Conservation (phyloP, 2,888 invertebrate species). For the Agriopis leucophaearia region DNA sequence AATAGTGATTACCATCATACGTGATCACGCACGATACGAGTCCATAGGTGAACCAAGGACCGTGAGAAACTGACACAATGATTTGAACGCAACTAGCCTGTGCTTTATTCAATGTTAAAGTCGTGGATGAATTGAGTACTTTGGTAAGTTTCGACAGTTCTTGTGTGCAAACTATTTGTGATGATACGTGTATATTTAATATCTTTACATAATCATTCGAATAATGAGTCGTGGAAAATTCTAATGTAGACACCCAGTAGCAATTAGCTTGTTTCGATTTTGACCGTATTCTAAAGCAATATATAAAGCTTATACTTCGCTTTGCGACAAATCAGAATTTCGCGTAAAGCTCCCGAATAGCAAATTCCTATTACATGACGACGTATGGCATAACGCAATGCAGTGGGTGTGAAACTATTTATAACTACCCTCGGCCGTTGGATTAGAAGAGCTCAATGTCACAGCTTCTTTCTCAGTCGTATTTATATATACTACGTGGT, state of each 20-base stretch:
- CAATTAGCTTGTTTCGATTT: not conserved
- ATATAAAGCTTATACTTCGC: conserved; percentile 46
- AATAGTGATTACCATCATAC: conserved; percentile 43
- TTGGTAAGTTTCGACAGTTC: not conserved
- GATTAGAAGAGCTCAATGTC: conserved; percentile 78
- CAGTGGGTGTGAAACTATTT: conserved; percentile 77
- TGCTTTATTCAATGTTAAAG: not conserved
- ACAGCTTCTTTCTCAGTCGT: conserved; percentile 62
- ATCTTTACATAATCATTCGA: no score
- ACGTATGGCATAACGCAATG: conserved; percentile 57
- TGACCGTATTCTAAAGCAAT: not conserved
- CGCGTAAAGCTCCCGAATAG: conserved; percentile 69
- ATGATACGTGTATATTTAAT: no score
- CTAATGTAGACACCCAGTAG: not conserved
- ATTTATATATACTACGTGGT: conserved; percentile 63
- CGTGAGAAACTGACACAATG: conserved; percentile 38
- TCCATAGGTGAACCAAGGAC: conserved; percentile 22
- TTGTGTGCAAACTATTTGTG: not conserved
- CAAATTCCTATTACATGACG: conserved; percentile 71
- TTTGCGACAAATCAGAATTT: conserved; percentile 54
- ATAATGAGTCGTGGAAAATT: not conserved
- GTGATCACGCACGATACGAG: conserved; percentile 36
- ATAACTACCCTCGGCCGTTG: conserved; percentile 73
- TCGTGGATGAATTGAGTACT: not conserved
- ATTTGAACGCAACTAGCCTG: not conserved